Base-by-base conservation (phyloP, 2,797 vertebrate species). In the Clarias platycephalus region DNA sequence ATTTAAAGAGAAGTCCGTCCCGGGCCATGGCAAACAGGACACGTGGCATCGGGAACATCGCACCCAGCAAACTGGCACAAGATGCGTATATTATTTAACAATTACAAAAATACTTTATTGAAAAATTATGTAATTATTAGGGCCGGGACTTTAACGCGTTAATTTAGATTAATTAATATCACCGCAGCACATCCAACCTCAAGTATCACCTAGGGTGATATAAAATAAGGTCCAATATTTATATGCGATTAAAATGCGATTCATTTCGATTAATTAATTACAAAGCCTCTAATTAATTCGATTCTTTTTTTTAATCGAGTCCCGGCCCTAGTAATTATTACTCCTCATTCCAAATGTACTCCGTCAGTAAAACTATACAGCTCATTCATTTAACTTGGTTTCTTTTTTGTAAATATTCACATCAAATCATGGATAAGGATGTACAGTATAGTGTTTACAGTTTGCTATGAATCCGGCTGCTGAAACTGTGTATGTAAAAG, bases 1-100 rank as follows among this genome's bases (percentile, higher is more conserved):
- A 89, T 70, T 89, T 93, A 91, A 97, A 97, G 49, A 98, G 94
- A 55, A 98, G 95, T 28, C 97, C 95, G 0, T 98, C 97, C 44
- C 94, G 92, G n/a, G 96, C 96, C 97, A 98, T 97, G 15, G 96
- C 95, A 44, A 96, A 96, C 31, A 98, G 92, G 78, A 98, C 96
- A 9, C 95, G 93, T 0, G 97, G 96, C 96, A 96, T 95, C 0
- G 96, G 96, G 82, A 98, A 97, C 94, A 97, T 96, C 72, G 95
- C 90, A 5, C 97, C 97, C 22, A 97, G 88, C 3, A 97, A 94
- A 88, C 97, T 98, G 91, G 2, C n/a, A 80, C 71, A 75, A 3
- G 76, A 72, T 40, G 80, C 34, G 74, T n/a, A 20, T 49, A 44
- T 67, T 24, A 68, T 18, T 70, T 26, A 75, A 60, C 3, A 24